Base-by-base conservation (phyloP, 2,113 vertebrate species). In the Seriola aureovittata region DNA sequence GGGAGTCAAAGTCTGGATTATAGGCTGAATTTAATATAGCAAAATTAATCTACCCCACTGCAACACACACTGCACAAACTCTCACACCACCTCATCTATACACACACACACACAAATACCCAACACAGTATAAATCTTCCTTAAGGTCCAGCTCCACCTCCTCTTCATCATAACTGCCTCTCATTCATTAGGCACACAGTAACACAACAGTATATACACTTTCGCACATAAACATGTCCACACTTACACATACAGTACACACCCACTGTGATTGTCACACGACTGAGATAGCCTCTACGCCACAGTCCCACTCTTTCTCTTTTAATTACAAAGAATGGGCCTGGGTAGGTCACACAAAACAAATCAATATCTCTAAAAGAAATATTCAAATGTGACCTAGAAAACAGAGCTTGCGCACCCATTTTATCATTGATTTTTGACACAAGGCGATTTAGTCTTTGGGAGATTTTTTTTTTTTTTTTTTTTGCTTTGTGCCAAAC, bases 321-420 rank as follows among this genome's bases (percentile, higher is more conserved):
- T 92, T 95, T 95, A 95, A 95, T 95, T 95, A 93, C 93, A 90
- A 95, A 94, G 92, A 95, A 95, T 91, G 93, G 91, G 85, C 81
- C 62, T 78, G 88, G 89, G 83, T 80, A 89, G 93, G 92, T 94
- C 92, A 94, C 93, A 92, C 89, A 93, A 94, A 92, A 93, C 90
- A 91, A 94, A 95, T 95, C 94, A 94, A 95, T 95, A 95, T 3
- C 91, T 91, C 85, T 90, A 88, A 94, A 94, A 94, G 70, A 95
- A 94, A 94, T 95, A 95, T 95, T 94, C 90, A 95, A 94, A 95
- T 94, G 87, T 93, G 93, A 94, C 94, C 94, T 93, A 95, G 95
- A 95, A 95, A 94, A 93, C 89, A 89, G 86, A 92, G 84, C 86
- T 63, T 5, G 73, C 50, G 40, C 78, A 88, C 88, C 80, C 91